Conservation (phyloP, 2,888 invertebrate species). For the Atrina japonica region DNA sequence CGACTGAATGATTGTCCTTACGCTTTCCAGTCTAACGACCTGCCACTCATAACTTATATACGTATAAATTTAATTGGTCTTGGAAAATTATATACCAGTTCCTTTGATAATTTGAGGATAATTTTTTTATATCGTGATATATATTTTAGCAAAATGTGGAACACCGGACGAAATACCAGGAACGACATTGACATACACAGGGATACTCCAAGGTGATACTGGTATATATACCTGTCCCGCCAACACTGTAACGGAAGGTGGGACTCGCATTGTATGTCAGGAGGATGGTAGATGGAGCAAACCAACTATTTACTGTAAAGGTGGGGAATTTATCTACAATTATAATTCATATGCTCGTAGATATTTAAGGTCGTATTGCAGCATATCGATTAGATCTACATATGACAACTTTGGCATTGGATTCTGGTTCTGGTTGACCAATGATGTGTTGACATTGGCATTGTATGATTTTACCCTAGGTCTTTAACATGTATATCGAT, state of each 20-base stretch:
- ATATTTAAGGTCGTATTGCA: neutral
- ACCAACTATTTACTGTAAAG: conserved; percentile 3
- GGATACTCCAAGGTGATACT: neutral
- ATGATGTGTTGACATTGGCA: too few relatives aligned
- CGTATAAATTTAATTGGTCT: too few relatives aligned
- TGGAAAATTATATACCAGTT: too few relatives aligned
- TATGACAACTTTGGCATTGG: neutral
- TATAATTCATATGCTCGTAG: neutral
- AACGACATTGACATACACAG: neutral
- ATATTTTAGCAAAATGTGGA: conserved; percentile 17
- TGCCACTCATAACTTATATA: too few relatives aligned
- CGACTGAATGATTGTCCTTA: too few relatives aligned
- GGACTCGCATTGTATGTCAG: conserved; percentile 16
- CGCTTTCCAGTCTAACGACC: too few relatives aligned
- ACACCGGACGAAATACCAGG: conserved; percentile 1
- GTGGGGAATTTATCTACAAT: too few relatives aligned
- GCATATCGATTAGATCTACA: conserved; percentile 7
- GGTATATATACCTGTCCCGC: conserved; percentile 12
- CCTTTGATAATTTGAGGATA: too few relatives aligned
- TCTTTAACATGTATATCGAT: too few relatives aligned
- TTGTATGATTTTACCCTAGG: too few relatives aligned
- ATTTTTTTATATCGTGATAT: too few relatives aligned
- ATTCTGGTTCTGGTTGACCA: too few relatives aligned
- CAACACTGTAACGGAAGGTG: conserved; percentile 4
- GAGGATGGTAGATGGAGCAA: conserved; percentile 12